phyloP scores from a whole-genome alignment of 64 coral and sea anemone genomes.

The Cladopsammia gracilis region DNA sequence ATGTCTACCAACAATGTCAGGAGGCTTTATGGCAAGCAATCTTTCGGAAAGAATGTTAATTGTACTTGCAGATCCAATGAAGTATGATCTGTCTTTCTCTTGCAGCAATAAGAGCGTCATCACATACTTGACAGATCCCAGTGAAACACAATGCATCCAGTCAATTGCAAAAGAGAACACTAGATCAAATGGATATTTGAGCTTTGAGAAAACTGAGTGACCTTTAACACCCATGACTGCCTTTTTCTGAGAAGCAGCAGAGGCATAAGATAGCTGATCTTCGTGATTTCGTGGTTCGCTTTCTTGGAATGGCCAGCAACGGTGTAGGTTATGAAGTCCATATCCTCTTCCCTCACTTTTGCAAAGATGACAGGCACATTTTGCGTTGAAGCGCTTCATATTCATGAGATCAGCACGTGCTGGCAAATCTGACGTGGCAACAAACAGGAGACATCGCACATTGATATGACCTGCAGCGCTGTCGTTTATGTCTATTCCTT shows the following conservation, averaged over 20 bases:
- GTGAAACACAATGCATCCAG: conserved; percentile 70
- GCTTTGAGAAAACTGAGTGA: conserved; percentile 31
- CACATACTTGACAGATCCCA: conserved; percentile 71
- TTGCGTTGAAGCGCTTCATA: conserved; percentile 50
- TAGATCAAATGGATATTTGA: conserved; percentile 29
- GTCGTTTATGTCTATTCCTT: conserved; percentile 35
- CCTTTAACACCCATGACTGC: conserved; percentile 59
- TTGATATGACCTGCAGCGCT: conserved; percentile 42
- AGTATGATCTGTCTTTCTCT: conserved; percentile 34
- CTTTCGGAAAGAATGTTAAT: conserved; percentile 37
- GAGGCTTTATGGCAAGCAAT: conserved; percentile 68
- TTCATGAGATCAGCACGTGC: conserved; percentile 6
- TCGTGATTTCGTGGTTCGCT: conserved; percentile 3
- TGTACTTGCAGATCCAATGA: conserved; percentile 46
- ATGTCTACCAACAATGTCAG: conserved; percentile 44
- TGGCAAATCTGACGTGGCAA: background rate
- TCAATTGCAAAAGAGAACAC: conserved; percentile 22
- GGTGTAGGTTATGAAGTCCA: conserved; percentile 27
- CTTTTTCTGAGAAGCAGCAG: conserved; percentile 5
- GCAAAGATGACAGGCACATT: conserved; percentile 57
- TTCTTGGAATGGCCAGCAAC: conserved; percentile 33
- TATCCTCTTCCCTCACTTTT: conserved; percentile 18
- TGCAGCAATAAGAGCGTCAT: conserved; percentile 35
- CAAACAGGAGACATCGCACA: conserved; percentile 22
- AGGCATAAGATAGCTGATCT: conserved; percentile 34